Evolutionary conservation across 2,113 vertebrate genomes (phyloP), one percentile per base, ranked within the genome.

Genomic region (Pelmatolapia mariae): DNA sequence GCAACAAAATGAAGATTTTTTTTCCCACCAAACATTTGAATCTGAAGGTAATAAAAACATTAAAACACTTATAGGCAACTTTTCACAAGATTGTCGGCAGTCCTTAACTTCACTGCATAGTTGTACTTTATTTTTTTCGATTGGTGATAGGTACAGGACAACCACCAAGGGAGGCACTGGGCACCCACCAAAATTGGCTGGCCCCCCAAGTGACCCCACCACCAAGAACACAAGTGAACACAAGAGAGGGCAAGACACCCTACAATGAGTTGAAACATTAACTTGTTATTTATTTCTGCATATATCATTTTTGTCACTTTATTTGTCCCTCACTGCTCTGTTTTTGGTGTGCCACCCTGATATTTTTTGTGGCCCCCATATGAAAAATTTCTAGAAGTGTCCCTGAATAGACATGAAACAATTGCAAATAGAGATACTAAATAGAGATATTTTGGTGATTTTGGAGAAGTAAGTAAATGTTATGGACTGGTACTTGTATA

Each of bases 61-160:
- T 40, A 68, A 24, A 43, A 24, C n/a, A 24, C 66, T 71, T 71
- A 26, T 36, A 36, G 59, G 59, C 18, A 71, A 71, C n/a, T 43
- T 71, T 71, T 71, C 13, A 71, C 8, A 43, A 24, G 38, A 2
- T 2, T 45, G 13, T 2, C 1, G 1, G 38, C 66, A 1, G 0
- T 45, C 40, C 68, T 43, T 36, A 66, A 66, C 61, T 38, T 66
- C 33, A 66, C 61, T 66, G 7, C 61, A 66, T 8, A 66, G 33
- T 66, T n/a, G 18, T 38, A 1, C 31, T 66, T 66, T 66, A 4
- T 66, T 38, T 66, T 63, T 36, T 36, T 1, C 0, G 31, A 66
- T 13, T 38, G 33, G 10, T 66, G 7, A 66, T 0, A 66, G 61
- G 1, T 66, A 13, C 33, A 38, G 4, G 61, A 33, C 61, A 4